A percentile compares a stretch with the other conserved stretches of the same genome.
Conservation (phyloP, 2,797 vertebrate genomes). For the Rhyacichthys aspro region DNA sequence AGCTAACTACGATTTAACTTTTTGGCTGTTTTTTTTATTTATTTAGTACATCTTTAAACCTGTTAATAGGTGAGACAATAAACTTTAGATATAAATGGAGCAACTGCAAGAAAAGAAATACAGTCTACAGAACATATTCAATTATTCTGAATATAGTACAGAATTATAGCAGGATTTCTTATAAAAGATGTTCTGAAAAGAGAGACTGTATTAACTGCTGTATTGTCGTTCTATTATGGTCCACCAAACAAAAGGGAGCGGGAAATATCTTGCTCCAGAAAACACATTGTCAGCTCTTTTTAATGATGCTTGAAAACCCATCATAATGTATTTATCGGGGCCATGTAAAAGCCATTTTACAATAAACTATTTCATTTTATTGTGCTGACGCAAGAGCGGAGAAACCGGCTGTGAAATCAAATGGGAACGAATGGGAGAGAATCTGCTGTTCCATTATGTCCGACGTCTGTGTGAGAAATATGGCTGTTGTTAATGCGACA, state of each 20-base stretch:
- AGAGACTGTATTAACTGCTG: conserved; percentile 2
- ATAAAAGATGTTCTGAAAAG: not conserved
- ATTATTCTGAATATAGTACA: not conserved
- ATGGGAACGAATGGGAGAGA: conserved; percentile 13
- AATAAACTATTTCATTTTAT: conserved; percentile 38
- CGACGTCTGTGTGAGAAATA: conserved; percentile 5
- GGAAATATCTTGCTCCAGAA: conserved; percentile 27
- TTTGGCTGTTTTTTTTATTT: too few relatives aligned
- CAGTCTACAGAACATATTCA: not conserved
- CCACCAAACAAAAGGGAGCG: conserved; percentile 1
- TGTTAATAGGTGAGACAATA: too few relatives aligned
- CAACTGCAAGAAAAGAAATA: too few relatives aligned
- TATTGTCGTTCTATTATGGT: conserved; percentile 9
- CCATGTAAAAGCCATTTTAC: conserved; percentile 39
- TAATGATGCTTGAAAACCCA: conserved; percentile 62
- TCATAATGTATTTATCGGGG: conserved; percentile 51
- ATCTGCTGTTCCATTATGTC: conserved; percentile 31
- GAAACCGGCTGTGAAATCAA: conserved; percentile 39
- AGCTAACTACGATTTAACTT: too few relatives aligned
- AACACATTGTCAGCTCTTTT: conserved; percentile 52
- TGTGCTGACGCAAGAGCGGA: conserved; percentile 47
- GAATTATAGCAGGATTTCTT: not conserved
- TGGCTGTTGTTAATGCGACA: conserved; percentile 4
- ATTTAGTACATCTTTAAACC: too few relatives aligned
- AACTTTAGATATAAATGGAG: too few relatives aligned